Conservation (phyloP, 2,888 invertebrate genomes). For the Cryptocephalus moraei region DNA sequence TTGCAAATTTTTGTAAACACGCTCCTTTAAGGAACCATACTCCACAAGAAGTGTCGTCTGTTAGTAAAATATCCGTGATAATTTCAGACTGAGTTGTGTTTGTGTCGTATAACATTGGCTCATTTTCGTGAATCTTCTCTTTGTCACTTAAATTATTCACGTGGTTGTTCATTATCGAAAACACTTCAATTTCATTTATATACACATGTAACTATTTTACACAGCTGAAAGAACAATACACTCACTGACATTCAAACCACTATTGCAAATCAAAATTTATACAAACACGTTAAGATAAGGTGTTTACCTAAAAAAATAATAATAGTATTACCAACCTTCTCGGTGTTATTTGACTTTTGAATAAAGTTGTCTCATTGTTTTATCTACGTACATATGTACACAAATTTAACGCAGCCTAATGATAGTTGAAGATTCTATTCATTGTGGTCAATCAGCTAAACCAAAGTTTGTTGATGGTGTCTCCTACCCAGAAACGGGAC, state of each 20-base stretch:
- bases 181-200: no score
- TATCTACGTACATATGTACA: no score
- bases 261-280: neutral
- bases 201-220: no score
- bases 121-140: neutral
- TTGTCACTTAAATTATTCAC: neutral
- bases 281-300: constrained; percentile 3
- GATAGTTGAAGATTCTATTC: constrained; percentile 18
- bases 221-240: neutral
- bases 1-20: constrained; percentile 50
- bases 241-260: no score
- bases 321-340: constrained; percentile 3
- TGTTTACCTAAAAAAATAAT: constrained; percentile 3
- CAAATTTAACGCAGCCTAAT: no score
- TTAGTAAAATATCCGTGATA: constrained; percentile 26
- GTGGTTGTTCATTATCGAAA: neutral
- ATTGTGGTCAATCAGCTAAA: constrained; percentile 18
- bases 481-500: constrained; percentile 2
- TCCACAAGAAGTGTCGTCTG: constrained; percentile 55
- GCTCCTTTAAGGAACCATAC: constrained; percentile 49
- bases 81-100: constrained; percentile 5
- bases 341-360: constrained; percentile 1
- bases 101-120: no score
- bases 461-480: constrained; percentile 6
- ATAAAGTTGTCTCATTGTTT: no score